These are phyloP conservation scores for Chionis minor DNA, from an alignment of 2,113 vertebrate species.

Conservation along the genomic window DNA sequence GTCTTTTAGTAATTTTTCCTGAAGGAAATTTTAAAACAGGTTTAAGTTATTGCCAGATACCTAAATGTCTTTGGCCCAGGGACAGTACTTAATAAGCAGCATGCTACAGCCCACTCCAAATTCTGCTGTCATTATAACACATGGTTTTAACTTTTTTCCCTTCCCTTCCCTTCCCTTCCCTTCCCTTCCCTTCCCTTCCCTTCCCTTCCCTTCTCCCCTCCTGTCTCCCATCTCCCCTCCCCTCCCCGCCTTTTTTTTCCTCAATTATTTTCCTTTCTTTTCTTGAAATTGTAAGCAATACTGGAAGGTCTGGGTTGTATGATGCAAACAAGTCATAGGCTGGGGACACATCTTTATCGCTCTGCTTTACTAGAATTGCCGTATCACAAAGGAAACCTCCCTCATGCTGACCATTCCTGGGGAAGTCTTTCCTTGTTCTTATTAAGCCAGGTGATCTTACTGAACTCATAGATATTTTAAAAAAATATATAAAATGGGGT, in stretches of 20 bases:
- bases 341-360: not conserved
- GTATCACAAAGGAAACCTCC: not conserved
- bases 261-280: too few relatives aligned
- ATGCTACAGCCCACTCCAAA: not conserved
- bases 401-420: not conserved
- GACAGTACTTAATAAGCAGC: not conserved
- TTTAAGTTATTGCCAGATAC: not conserved
- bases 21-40: not conserved
- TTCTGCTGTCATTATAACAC: not conserved
- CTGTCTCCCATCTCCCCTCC: too few relatives aligned
- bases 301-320: not conserved
- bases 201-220: accelerated
- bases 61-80: not conserved
- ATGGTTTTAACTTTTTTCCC: not conserved
- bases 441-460: not conserved
- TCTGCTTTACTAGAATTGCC: not conserved
- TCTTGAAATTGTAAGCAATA: not conserved
- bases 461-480: not conserved
- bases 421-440: not conserved
- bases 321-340: not conserved
- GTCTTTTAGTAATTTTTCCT: not conserved
- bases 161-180: not conserved
- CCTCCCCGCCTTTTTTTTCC: too few relatives aligned
- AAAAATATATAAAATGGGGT: not conserved
- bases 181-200: too few relatives aligned